These are phyloP conservation scores for Gambusia holbrooki DNA, from an alignment of 2,113 vertebrate genomes.

Conservation along the genomic window DNA sequence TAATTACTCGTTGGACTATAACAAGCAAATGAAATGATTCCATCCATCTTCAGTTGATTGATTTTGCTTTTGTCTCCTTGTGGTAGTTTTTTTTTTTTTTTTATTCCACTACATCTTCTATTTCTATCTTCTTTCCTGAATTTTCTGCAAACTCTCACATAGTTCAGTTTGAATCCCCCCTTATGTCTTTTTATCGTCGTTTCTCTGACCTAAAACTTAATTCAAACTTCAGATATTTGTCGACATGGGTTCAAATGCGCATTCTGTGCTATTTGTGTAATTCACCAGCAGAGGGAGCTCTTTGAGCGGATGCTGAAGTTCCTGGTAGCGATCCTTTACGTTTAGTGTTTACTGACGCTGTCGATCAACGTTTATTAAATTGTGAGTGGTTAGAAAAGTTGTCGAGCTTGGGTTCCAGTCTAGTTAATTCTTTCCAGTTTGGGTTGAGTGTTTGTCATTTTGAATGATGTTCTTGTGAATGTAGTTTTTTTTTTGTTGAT, in stretches of 20 bases:
- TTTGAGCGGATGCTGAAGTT: not conserved
- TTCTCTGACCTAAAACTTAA: not conserved
- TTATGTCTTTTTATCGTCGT: not conserved
- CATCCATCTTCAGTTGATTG: no score
- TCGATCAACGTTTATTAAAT: no score
- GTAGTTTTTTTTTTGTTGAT: not conserved
- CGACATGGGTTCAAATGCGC: no score
- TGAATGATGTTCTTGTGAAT: not conserved
- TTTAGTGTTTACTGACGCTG: not conserved
- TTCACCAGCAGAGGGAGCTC: conserved; percentile 55
- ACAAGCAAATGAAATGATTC: not conserved
- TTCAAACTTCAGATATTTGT: not conserved
- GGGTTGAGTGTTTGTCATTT: not conserved
- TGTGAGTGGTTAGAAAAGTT: no score
- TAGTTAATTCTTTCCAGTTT: no score
- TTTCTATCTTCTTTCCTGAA: not conserved
- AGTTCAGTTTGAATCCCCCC: not conserved
- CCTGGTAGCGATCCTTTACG: not conserved
- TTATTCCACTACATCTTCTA: not conserved
- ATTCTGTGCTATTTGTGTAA: not conserved
- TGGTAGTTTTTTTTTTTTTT: no score
- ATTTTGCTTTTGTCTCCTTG: no score
- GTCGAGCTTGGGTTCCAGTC: no score
- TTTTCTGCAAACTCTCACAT: not conserved
- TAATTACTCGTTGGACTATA: not conserved